phyloP scores from a whole-genome alignment of 2,113 vertebrate genomes.

The Cyprinodon brontotheroides region DNA sequence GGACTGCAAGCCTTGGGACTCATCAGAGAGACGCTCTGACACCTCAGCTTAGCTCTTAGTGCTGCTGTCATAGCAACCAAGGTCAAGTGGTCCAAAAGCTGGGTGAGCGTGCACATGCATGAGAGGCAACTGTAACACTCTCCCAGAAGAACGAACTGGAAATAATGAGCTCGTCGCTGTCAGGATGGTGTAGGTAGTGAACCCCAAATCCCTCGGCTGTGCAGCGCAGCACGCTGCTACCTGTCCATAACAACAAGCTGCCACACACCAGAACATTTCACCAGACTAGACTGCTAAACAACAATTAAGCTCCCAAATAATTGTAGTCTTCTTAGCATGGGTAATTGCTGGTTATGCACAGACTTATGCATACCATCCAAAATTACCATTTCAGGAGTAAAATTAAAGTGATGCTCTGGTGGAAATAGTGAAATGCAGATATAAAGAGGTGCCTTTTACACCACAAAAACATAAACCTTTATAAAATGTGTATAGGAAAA shows the following conservation, averaged over 20 bases:
- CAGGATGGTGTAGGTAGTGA: constrained; percentile 45
- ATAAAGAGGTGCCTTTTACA: not conserved
- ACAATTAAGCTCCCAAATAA: constrained; percentile 19
- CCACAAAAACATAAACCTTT: not conserved
- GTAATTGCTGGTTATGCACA: not conserved
- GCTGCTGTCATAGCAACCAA: constrained; percentile 77
- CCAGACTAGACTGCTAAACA: not conserved
- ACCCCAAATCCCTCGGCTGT: constrained; percentile 40
- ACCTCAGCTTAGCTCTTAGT: constrained; percentile 59
- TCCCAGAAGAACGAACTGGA: constrained; percentile 55
- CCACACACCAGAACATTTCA: constrained; percentile 17
- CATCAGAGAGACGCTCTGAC: constrained; percentile 69
- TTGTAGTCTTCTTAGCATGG: not conserved
- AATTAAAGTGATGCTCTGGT: constrained; percentile 10
- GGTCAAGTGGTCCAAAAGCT: constrained; percentile 71
- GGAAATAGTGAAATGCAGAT: not conserved
- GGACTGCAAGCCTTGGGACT: constrained; percentile 63
- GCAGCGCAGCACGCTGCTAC: constrained; percentile 8
- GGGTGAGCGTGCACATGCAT: constrained; percentile 14
- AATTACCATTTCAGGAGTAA: not conserved
- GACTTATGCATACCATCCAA: not conserved
- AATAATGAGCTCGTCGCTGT: constrained; percentile 71
- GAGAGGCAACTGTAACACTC: constrained; percentile 40
- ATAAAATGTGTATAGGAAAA: not conserved
- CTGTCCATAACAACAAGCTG: constrained; percentile 23